Percentiles rank a stretch among this genome's conserved stretches.
phyloP scores from a whole-genome alignment of 2,113 vertebrate species.

The Melanocharis versteri region DNA sequence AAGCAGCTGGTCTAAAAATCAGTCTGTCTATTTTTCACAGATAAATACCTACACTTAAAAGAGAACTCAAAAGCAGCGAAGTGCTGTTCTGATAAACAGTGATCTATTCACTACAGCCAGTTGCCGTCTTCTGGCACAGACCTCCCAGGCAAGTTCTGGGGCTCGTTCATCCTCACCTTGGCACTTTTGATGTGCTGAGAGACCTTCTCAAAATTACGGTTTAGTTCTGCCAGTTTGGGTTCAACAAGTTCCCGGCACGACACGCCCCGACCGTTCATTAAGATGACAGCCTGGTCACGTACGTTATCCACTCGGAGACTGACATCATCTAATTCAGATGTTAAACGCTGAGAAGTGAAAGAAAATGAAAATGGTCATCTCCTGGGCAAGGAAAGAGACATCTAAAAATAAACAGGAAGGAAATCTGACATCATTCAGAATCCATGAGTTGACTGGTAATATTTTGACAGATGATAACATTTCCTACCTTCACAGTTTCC shows the following conservation, averaged over 20 bases:
- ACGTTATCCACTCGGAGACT: conserved; percentile 85
- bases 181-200: conserved; percentile 90
- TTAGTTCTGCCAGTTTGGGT: conserved; percentile 89
- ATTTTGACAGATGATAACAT: neutral
- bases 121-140: neutral
- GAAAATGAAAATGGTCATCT: neutral
- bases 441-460: neutral
- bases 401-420: neutral
- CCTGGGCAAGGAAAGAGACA: neutral
- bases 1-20: neutral
- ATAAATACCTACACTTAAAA: neutral
- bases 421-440: neutral
- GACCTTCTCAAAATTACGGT: conserved; percentile 93
- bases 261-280: conserved; percentile 87
- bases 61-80: neutral
- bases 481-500: conserved; percentile 84
- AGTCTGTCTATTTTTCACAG: neutral
- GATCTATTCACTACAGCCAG: neutral
- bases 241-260: conserved; percentile 87
- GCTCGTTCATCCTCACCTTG: conserved; percentile 71
- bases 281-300: conserved; percentile 84
- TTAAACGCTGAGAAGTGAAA: conserved; percentile 76
- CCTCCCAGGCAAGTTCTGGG: neutral
- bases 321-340: conserved; percentile 85
- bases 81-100: neutral